Conservation (phyloP, 2,113 vertebrate species). For the Malurus alboscapulatus region DNA sequence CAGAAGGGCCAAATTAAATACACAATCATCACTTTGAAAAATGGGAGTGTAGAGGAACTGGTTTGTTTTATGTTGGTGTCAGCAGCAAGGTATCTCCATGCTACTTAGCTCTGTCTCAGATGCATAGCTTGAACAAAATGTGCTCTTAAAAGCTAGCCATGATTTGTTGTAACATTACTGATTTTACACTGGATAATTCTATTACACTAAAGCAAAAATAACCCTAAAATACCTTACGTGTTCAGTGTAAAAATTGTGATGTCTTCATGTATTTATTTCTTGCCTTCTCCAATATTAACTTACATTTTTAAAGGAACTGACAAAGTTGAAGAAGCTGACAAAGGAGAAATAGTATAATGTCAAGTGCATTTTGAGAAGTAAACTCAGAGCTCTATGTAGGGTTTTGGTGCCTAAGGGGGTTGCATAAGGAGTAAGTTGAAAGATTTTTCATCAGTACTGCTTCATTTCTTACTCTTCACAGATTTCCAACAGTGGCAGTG, state of each 20-base stretch:
- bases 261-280: background rate
- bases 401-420: background rate
- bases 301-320: background rate
- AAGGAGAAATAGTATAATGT: background rate
- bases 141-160: background rate
- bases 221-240: background rate
- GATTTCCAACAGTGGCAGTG: constrained; percentile 86
- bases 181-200: background rate
- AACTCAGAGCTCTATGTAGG: background rate
- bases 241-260: background rate
- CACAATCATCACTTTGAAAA: background rate
- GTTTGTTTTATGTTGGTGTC: background rate
- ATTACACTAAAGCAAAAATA: background rate
- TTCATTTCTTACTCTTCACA: constrained; percentile 51
- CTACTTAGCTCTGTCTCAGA: background rate
- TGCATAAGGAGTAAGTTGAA: background rate
- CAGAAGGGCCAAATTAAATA: background rate
- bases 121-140: background rate
- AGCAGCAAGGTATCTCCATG: background rate
- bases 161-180: background rate
- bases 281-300: background rate
- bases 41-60: background rate
- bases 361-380: background rate
- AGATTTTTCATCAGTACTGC: background rate
- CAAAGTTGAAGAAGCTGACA: background rate